Evolutionary conservation across 2,888 invertebrate genomes (phyloP).

Genomic region (Philopedon plagiatum): DNA sequence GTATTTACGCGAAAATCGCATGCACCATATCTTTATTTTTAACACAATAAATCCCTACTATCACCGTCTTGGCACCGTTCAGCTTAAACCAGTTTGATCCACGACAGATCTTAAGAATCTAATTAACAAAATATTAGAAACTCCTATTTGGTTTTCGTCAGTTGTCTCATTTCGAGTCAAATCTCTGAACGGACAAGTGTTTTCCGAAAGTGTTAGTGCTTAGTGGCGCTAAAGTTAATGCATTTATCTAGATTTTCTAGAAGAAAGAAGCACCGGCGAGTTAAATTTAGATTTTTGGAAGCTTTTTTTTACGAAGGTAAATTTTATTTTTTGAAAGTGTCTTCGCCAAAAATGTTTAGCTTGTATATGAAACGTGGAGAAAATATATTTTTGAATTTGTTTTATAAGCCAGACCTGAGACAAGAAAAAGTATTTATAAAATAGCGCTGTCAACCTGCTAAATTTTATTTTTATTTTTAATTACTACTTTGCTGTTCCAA

Average conservation of each 20-base stretch:
- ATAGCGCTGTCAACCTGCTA: too few relatives aligned
- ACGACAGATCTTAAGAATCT: constrained; percentile 27
- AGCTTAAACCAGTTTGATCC: constrained; percentile 48
- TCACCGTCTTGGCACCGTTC: constrained; percentile 37
- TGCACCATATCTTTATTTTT: constrained; percentile 36
- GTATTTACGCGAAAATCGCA: constrained; percentile 20
- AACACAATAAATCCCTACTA: constrained; percentile 35
- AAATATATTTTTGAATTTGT: too few relatives aligned
- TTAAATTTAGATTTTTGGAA: constrained; percentile 40
- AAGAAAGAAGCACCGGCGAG: constrained; percentile 44
- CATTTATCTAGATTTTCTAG: constrained; percentile 47
- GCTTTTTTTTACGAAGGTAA: constrained; percentile 42
- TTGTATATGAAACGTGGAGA: too few relatives aligned
- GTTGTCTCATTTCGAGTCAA: constrained; percentile 25
- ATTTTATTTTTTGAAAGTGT: neutral
- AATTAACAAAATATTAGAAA: constrained; percentile 37
- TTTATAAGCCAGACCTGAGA: too few relatives aligned
- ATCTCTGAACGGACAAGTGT: constrained; percentile 39
- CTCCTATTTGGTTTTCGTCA: constrained; percentile 22
- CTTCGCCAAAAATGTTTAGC: too few relatives aligned
- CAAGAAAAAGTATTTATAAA: too few relatives aligned
- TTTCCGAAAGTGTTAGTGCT: constrained; percentile 31
- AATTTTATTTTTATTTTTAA: too few relatives aligned
- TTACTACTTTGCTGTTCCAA: too few relatives aligned
- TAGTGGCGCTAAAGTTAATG: constrained; percentile 47